Base-by-base conservation (phyloP, 2,888 invertebrate genomes). In the Gibbula magus region DNA sequence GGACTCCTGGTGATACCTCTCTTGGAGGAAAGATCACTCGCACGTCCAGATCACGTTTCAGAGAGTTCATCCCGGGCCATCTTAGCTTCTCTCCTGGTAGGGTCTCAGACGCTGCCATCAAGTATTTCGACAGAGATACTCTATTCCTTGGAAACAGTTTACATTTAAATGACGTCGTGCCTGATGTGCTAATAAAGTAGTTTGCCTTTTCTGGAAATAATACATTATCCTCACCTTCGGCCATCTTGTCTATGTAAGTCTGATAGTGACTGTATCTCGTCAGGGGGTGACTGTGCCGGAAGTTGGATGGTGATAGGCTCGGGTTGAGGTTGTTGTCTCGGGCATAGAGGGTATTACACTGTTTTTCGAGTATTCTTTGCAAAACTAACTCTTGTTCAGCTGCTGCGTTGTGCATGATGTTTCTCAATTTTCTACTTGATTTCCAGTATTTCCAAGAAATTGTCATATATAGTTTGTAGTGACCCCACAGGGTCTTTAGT, bases 121-220 rank as follows among this genome's bases (percentile, higher is more conserved):
- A 16, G 16, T 25, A 29, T 16, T 61, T 61, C 16, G n/a, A 16
- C 29, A 29, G 29, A 52, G 81, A 39, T 0, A 54, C 70, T 10
- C 66, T 18, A 35, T 75, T 81, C 76, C 83, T 86, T 25, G 86
- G 84, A 70, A 83, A 83, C 25, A 67, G 77, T 53, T 86, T 83
- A 25, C 82, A 81, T 54, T 79, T 79, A 7, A 83, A 84, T 32
- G 81, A 76, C 13, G 83, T 80, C 25, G 86, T 84, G 20, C 86
- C 86, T 8, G 86, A 84, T n/a, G 86, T 83, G 7, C 77, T 25
- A 0, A 82, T 82, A 16, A 84, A 79, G 79, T 82, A 85, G 74
- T 84, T 82, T 20, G 82, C 77, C 25, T 80, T 70, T 70, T 82
- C 86, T 5, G 82, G 81, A 79, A 86, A 85, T 75, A 86, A 81